These are phyloP conservation scores for Perdita meconis DNA, from an alignment of 2,888 invertebrate genomes.

Conservation along the genomic window DNA sequence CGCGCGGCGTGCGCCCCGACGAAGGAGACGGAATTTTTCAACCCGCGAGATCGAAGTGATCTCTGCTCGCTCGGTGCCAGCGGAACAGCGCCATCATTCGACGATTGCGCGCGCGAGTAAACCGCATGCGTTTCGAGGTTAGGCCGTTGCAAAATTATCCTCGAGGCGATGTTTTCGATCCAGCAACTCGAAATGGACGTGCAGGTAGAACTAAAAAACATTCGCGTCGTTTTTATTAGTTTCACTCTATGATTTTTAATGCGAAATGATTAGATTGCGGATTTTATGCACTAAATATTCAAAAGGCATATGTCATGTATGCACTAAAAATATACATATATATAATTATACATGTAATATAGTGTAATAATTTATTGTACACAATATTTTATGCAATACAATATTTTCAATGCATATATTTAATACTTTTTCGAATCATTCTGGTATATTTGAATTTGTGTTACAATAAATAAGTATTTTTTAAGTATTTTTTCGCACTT, in stretches of 20 bases:
- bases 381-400: no score
- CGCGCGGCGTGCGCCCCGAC: neutral
- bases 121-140: conserved; percentile 51
- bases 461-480: no score
- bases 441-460: no score
- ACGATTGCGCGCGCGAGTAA: conserved; percentile 51
- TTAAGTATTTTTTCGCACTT: no score
- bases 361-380: no score
- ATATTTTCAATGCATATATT: no score
- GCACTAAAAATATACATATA: no score
- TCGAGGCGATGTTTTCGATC: conserved; percentile 9
- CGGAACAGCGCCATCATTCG: conserved; percentile 51
- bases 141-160: conserved; percentile 30
- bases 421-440: no score
- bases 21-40: conserved; percentile 17
- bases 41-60: neutral
- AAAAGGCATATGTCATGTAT: no score
- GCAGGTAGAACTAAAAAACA: neutral
- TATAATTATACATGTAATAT: no score
- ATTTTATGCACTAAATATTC: neutral
- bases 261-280: no score
- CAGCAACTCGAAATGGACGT: neutral
- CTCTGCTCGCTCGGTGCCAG: conserved; percentile 8
- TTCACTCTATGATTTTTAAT: neutral
- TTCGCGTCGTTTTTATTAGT: neutral